phyloP scores from a whole-genome alignment of 2,113 vertebrate species.

The Ptychochromis oligacanthus region DNA sequence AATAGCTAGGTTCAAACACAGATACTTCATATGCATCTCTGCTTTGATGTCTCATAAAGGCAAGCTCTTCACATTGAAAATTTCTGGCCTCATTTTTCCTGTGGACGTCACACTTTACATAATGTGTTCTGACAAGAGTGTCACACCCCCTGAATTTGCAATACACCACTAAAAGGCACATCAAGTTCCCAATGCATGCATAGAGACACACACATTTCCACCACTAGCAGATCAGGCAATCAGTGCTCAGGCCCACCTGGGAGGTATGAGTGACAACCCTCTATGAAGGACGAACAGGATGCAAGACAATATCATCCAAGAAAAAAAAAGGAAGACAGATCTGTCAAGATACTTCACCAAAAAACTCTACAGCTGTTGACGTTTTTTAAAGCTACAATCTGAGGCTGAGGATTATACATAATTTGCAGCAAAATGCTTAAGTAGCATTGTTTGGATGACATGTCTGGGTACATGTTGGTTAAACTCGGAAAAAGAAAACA shows the following conservation, averaged over 20 bases:
- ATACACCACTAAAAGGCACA: slow-evolving; percentile 19
- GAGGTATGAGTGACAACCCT: slow-evolving; percentile 17
- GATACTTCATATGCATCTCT: background rate
- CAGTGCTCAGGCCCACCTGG: slow-evolving; percentile 1
- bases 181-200: slow-evolving; percentile 6
- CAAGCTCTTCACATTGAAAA: slow-evolving; percentile 15
- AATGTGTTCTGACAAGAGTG: slow-evolving; percentile 61
- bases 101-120: slow-evolving; percentile 61
- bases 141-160: slow-evolving; percentile 50
- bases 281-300: slow-evolving; percentile 29
- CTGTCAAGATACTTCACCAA: background rate
- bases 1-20: background rate
- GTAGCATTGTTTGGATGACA: background rate
- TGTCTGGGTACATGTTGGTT: slow-evolving; percentile 1
- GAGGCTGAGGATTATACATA: background rate
- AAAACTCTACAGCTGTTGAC: background rate
- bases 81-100: slow-evolving; percentile 57
- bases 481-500: slow-evolving; percentile 32
- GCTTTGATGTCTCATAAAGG: slow-evolving; percentile 2
- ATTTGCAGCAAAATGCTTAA: slow-evolving; percentile 3
- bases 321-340: background rate
- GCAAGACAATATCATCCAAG: slow-evolving; percentile 7
- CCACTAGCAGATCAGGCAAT: slow-evolving; percentile 20
- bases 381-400: background rate
- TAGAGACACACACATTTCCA: background rate